phyloP scores from a whole-genome alignment of 2,797 vertebrate species.

The Phyllotis vaccarum region DNA sequence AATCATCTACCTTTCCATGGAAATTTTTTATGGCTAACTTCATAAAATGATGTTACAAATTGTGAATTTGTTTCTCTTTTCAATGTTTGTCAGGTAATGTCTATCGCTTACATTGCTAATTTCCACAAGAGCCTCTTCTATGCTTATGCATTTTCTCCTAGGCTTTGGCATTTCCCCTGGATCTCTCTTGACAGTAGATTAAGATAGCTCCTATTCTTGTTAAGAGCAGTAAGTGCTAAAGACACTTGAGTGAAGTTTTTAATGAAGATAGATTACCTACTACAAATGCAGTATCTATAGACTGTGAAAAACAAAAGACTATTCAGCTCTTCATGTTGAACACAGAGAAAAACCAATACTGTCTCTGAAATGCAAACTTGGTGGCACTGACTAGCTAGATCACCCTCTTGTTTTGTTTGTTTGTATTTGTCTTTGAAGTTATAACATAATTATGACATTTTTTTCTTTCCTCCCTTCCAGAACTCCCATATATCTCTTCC shows the following conservation, averaged over 20 bases:
- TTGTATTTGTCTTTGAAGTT: not conserved
- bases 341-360: slow-evolving; percentile 38
- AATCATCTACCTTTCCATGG: not conserved
- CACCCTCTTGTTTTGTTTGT: not conserved
- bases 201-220: slow-evolving; percentile 65
- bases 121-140: not conserved
- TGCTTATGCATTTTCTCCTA: slow-evolving; percentile 44
- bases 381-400: slow-evolving; percentile 51
- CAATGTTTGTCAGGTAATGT: slow-evolving; percentile 60
- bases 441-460: not conserved
- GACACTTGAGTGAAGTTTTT: slow-evolving; percentile 49
- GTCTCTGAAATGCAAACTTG: not conserved
- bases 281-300: slow-evolving; percentile 26
- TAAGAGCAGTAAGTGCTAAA: slow-evolving; percentile 71
- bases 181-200: slow-evolving; percentile 65
- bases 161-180: not conserved
- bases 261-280: slow-evolving; percentile 76
- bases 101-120: slow-evolving; percentile 71
- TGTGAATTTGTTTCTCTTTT: slow-evolving; percentile 66
- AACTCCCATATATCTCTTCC: not conserved
- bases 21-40: not conserved
- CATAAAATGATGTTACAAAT: slow-evolving; percentile 32
- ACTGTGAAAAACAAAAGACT: slow-evolving; percentile 55
- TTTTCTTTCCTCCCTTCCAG: not conserved
- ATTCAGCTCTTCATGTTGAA: slow-evolving; percentile 62